A percentile compares a stretch with the other conserved stretches of the same genome.
These are phyloP conservation scores for Collichthys lucidus DNA, from an alignment of 2,113 vertebrate species.

Conservation along the genomic window DNA sequence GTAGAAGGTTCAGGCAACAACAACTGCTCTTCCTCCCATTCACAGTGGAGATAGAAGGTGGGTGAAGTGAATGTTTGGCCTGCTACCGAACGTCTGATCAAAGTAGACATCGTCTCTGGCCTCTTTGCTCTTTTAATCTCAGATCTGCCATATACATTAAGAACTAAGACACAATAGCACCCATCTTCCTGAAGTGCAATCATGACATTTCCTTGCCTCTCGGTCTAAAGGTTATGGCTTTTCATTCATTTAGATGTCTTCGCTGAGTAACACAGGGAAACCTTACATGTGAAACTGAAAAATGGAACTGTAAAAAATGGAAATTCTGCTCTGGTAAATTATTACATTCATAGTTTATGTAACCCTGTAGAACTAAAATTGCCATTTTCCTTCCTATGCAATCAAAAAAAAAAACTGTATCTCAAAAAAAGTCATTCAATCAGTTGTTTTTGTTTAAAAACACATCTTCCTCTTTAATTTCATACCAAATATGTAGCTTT, in stretches of 20 bases:
- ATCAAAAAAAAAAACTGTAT: too few relatives aligned
- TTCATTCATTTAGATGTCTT: slow-evolving; percentile 46
- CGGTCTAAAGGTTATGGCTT: slow-evolving; percentile 45
- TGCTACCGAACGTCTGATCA: slow-evolving; percentile 40
- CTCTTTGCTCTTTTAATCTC: slow-evolving; percentile 46
- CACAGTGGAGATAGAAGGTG: slow-evolving; percentile 24
- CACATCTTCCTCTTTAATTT: too few relatives aligned
- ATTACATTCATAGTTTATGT: background rate
- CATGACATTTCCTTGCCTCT: slow-evolving; percentile 26
- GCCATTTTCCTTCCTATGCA: too few relatives aligned
- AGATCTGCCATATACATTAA: slow-evolving; percentile 5
- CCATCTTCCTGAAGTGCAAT: slow-evolving; percentile 44
- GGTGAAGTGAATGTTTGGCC: slow-evolving; percentile 25
- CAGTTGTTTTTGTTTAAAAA: too few relatives aligned
- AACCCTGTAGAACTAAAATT: too few relatives aligned
- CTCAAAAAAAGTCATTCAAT: too few relatives aligned
- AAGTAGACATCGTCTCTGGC: slow-evolving; percentile 46
- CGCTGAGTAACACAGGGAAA: slow-evolving; percentile 8
- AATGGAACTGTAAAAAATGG: background rate
- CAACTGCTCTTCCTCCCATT: slow-evolving; percentile 16
- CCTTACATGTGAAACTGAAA: slow-evolving; percentile 12
- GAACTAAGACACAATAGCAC: slow-evolving; percentile 20
- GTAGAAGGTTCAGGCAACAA: background rate
- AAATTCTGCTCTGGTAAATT: background rate
- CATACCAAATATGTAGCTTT: too few relatives aligned